Evolutionary conservation across 1,140 invertebrate species (phyloP), one percentile per base, ranked within the genome.

Genomic region (Pomacea maculata): DNA sequence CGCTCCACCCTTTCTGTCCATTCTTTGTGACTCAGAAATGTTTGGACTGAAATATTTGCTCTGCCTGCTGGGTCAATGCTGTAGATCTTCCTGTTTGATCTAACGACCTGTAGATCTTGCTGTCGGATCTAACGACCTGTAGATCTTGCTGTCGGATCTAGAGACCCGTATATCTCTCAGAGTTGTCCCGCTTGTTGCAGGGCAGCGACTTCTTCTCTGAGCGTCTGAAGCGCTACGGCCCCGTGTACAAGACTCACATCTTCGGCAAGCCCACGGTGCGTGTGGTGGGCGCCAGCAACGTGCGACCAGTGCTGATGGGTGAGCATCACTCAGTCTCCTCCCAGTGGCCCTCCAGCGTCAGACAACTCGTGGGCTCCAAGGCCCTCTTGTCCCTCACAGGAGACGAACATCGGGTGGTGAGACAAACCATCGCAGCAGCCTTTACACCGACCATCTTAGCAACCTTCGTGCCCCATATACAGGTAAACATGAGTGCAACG

Each of bases 161-260:
- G 55, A 57, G 14, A 14, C 55, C 14, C 61, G 29, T 61, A 11
- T 15, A 5, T n/a, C 17, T 76, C 8, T 14, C 21, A 29, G 75
- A 17, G 54, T 78, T 54, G 25, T 10, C 3, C 34, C 6, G 34
- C 34, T 45, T 45, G 34, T 74, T 80, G 63, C 79, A 86, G 85
- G 82, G 82, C 15, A 65, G 71, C 65, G 75, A 76, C 4, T 86
- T 84, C 61, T 85, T 79, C 55, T 29, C 64, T 21, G 57, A 68
- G 21, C 79, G 82, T 17, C n/a, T 82, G 17, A 34, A 70, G 25
- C 72, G 82, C 25, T 85, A 87, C 71, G 88, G 88, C 19, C 7
- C 65, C 12, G 83, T 89, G 21, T 89, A 86, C 83, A 88, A 87
- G 82, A 87, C 86, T 1, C 88, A 89, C 73, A 21, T 88, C 0